phyloP scores from a whole-genome alignment of 1,140 invertebrate species.

The Diuraphis noxia region DNA sequence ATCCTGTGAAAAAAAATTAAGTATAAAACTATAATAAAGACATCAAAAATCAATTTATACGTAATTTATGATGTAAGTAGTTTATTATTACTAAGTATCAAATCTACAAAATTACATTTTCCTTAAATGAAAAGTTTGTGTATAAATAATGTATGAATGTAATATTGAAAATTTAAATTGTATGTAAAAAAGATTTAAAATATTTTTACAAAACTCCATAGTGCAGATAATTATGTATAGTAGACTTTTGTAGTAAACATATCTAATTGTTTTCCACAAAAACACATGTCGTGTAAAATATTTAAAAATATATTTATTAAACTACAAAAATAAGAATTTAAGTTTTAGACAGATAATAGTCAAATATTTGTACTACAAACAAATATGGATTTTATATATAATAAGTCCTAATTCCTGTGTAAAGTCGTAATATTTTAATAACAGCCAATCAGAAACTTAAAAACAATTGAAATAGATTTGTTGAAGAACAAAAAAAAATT shows the following conservation, averaged over 20 bases:
- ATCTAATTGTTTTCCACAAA: neutral
- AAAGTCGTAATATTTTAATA: neutral
- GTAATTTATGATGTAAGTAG: neutral
- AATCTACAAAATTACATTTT: neutral
- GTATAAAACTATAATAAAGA: neutral
- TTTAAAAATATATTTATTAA: too few species aligned
- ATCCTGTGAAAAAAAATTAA: too few species aligned
- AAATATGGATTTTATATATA: too few species aligned
- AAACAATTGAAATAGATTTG: neutral
- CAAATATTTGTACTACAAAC: neutral
- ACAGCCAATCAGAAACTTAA: neutral
- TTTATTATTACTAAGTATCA: neutral
- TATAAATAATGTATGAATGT: too few species aligned
- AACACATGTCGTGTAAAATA: too few species aligned
- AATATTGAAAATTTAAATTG: too few species aligned
- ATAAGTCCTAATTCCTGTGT: neutral
- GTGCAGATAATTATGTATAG: neutral
- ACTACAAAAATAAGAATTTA: too few species aligned
- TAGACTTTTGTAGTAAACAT: neutral
- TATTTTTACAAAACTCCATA: neutral
- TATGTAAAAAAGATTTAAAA: neutral
- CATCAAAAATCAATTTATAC: neutral
- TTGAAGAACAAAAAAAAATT: conserved; percentile 1
- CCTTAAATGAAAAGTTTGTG: too few species aligned
- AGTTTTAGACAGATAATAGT: neutral